Percentiles rank a stretch among this genome's conserved stretches.
Evolutionary conservation across 2,888 invertebrate genomes (phyloP).

Genomic region (Drosophila mimetica): DNA sequence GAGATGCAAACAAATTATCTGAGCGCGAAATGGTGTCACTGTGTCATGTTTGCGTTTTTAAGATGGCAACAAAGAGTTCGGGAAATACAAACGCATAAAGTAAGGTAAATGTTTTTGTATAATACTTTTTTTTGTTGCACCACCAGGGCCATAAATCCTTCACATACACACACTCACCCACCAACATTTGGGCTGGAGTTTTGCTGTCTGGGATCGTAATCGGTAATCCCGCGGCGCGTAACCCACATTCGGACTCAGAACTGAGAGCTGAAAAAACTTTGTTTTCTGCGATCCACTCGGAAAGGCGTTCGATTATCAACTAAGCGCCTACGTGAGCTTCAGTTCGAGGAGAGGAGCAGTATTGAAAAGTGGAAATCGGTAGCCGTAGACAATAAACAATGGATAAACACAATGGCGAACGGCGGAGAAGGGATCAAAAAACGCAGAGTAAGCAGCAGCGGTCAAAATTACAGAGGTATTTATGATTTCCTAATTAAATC

Average conservation of each 20-base stretch:
- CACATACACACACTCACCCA: not conserved
- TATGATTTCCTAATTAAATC: no score
- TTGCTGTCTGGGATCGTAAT: not conserved
- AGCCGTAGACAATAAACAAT: slow-evolving; percentile 27
- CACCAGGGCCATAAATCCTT: slow-evolving; percentile 10
- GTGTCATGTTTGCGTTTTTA: slow-evolving; percentile 56
- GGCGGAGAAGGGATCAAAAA: slow-evolving; percentile 2
- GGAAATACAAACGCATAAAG: slow-evolving; percentile 1
- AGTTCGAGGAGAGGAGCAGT: slow-evolving; percentile 13
- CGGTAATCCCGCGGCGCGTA: not conserved
- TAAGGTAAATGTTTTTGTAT: slow-evolving; percentile 11
- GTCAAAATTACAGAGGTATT: not conserved
- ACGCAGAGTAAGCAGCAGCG: not conserved
- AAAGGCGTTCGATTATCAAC: slow-evolving; percentile 61
- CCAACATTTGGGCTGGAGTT: slow-evolving; percentile 7
- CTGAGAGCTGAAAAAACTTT: not conserved
- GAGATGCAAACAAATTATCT: slow-evolving; percentile 32
- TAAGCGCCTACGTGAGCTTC: slow-evolving; percentile 59
- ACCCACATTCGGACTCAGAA: not conserved
- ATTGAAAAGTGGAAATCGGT: slow-evolving; percentile 23
- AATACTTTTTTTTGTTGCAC: not conserved
- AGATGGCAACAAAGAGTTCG: slow-evolving; percentile 18
- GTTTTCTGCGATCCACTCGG: slow-evolving; percentile 48
- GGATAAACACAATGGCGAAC: slow-evolving; percentile 34
- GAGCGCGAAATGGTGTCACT: slow-evolving; percentile 54